phyloP scores from a whole-genome alignment of 2,113 vertebrate species.

The Dromaius novaehollandiae region DNA sequence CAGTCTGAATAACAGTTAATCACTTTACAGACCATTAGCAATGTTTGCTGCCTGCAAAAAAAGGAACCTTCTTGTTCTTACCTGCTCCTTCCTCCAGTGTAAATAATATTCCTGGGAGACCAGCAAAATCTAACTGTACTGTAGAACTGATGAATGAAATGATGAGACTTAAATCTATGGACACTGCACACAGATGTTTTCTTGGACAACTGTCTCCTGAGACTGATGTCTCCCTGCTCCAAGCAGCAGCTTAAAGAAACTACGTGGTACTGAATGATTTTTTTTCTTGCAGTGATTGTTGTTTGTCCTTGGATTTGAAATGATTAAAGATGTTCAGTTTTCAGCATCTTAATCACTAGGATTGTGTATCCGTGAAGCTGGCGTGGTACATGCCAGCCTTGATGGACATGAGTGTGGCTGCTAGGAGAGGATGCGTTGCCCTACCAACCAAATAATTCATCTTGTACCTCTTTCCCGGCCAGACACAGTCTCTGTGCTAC shows the following conservation, averaged over 20 bases:
- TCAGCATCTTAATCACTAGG: not conserved
- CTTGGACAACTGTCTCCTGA: not conserved
- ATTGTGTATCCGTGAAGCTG: not conserved
- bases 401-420: not conserved
- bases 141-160: not conserved
- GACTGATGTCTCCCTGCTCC: not conserved
- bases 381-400: accelerated
- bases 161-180: not conserved
- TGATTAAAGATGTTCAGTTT: not conserved
- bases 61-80: not conserved
- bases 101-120: not conserved
- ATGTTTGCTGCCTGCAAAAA: not conserved
- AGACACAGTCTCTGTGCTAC: not conserved
- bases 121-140: not conserved
- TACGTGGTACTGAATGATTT: not conserved
- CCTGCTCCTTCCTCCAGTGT: not conserved
- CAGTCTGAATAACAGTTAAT: not conserved
- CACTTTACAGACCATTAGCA: not conserved
- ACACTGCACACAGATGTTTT: not conserved
- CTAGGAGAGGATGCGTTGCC: not conserved
- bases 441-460: accelerated
- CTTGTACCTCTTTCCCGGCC: not conserved
- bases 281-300: not conserved
- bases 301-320: not conserved
- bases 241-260: not conserved